Base-by-base conservation (phyloP, 2,888 invertebrate species). In the Cremastobaeus sp. region DNA sequence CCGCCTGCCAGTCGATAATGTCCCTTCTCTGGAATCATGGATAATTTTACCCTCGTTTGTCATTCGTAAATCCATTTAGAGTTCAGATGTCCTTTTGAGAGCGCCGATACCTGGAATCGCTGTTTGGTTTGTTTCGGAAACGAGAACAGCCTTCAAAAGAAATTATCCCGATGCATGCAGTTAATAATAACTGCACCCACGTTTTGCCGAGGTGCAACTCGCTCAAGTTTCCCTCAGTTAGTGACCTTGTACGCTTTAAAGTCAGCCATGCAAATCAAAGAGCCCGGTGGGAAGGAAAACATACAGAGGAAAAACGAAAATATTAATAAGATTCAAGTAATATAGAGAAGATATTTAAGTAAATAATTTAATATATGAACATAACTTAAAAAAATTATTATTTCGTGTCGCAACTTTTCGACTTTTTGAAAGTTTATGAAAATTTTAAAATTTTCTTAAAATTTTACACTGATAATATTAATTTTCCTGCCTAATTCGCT, bases 101-200 rank as follows among this genome's bases (percentile, higher is more conserved):
- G 50, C 34, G 41, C 9, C 21, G 77, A 65, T 84, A 84, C 84
- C 82, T 81, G 79, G 83, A 84, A 84, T 55, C 69, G 79, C 77
- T 84, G 83, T 84, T 84, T 81, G 79, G 81, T 83, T 82, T 83
- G 83, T 84, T 82, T 74, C 60, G 68, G 74, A 74, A 75, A 39
- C 69, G 25, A 43, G 32, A 71, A 39, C 59, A 30, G 59, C 76
- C 77, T 76, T 81, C 81, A 81, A 81, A 81, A 73, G 80, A 75
- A 81, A 79, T 76, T 81, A 81, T 80, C 77, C 74, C 78, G 76
- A 81, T 81, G 77, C 77, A 69, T 78, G 76, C 72, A 76, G 81
- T 80, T 81, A 82, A 80, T 80, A 79, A 81, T 82, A 82, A 77
- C 76, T 68, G 66, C 66, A 57, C 54, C 64, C 64, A 47, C 57